These are phyloP conservation scores for Paralvinella palmiformis DNA, from an alignment of 1,140 invertebrate genomes.

Conservation along the genomic window DNA sequence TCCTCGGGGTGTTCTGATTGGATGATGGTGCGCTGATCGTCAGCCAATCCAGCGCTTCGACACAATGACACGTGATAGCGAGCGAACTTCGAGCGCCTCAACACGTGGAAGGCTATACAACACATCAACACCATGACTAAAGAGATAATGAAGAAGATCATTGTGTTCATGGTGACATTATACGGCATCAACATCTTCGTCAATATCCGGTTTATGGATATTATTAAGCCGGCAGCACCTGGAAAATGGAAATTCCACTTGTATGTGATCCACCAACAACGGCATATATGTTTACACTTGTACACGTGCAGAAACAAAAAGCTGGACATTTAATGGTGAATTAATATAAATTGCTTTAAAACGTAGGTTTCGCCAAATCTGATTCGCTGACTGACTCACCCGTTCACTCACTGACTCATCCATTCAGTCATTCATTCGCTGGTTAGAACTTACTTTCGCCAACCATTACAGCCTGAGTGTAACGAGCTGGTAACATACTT, in stretches of 20 bases:
- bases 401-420: no score
- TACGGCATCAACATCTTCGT: slow-evolving; percentile 72
- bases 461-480: slow-evolving; percentile 88
- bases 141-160: slow-evolving; percentile 76
- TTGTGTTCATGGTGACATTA: slow-evolving; percentile 69
- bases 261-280: no score
- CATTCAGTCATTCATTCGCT: no score
- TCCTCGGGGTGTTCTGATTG: slow-evolving; percentile 24
- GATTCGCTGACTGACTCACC: no score
- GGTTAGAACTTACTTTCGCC: slow-evolving; percentile 77
- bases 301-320: no score
- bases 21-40: slow-evolving; percentile 24
- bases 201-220: slow-evolving; percentile 73
- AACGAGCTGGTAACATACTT: slow-evolving; percentile 79
- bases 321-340: no score
- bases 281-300: no score
- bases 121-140: slow-evolving; percentile 68
- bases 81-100: slow-evolving; percentile 72
- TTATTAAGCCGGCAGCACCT: slow-evolving; percentile 80
- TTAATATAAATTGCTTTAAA: no score
- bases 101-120: slow-evolving; percentile 67
- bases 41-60: slow-evolving; percentile 18
- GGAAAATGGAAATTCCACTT: slow-evolving; percentile 28
- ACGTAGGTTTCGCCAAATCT: no score
- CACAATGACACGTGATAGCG: slow-evolving; percentile 73